A percentile compares a stretch with the other conserved stretches of the same genome.
phyloP scores from a whole-genome alignment of 2,113 vertebrate genomes.

The Sturnus vulgaris region DNA sequence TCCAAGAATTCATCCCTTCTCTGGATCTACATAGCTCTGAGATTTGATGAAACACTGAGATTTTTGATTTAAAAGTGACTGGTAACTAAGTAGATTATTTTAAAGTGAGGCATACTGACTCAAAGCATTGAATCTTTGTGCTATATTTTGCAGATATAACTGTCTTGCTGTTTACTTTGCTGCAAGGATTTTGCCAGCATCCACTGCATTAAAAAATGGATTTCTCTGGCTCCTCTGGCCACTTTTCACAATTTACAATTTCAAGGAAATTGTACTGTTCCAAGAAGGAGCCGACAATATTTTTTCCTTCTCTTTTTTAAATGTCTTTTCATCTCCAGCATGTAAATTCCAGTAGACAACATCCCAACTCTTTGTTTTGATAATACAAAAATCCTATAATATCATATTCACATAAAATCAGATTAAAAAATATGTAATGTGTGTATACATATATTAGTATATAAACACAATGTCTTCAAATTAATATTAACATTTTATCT shows the following conservation, averaged over 20 bases:
- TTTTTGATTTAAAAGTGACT: background rate
- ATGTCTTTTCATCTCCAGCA: background rate
- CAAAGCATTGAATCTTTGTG: background rate
- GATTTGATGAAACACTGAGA: background rate
- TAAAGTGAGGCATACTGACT: background rate
- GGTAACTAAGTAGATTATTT: background rate
- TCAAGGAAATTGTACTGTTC: background rate
- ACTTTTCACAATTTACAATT: background rate
- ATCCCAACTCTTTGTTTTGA: background rate
- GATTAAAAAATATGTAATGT: background rate
- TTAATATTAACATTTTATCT: background rate
- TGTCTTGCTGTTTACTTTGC: background rate
- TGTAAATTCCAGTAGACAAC: background rate
- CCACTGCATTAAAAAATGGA: background rate
- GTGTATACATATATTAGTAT: background rate
- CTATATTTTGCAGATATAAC: background rate
- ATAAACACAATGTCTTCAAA: background rate
- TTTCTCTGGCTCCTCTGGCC: background rate
- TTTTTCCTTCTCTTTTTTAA: background rate
- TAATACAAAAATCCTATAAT: background rate
- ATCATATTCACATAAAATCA: background rate
- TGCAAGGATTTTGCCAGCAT: background rate
- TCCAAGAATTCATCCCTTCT: background rate
- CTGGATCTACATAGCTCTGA: background rate
- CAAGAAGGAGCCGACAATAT: background rate